These are phyloP conservation scores for Spinus pinus DNA, from an alignment of 2,797 vertebrate genomes.

Conservation along the genomic window DNA sequence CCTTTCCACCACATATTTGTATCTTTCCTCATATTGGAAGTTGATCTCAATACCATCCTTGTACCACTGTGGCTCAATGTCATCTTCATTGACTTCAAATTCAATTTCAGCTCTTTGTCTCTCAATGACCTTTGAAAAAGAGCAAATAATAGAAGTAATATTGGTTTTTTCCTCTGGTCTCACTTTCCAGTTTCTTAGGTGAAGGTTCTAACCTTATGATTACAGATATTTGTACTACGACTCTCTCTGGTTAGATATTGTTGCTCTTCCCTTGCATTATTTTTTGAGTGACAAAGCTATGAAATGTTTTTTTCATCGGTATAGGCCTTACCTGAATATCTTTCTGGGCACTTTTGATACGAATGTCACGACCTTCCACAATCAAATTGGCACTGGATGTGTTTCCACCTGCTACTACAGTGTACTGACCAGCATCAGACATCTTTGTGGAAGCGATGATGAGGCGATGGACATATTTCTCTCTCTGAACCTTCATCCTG, in stretches of 20 bases:
- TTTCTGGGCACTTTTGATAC: conserved; percentile 73
- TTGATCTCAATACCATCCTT: conserved; percentile 88
- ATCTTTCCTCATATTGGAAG: conserved; percentile 83
- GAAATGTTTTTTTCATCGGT: not conserved
- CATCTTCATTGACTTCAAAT: conserved; percentile 90
- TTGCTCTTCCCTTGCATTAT: not conserved
- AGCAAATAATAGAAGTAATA: not conserved
- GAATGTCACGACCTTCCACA: conserved; percentile 93
- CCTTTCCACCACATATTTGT: conserved; percentile 81
- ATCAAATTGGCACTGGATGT: conserved; percentile 87
- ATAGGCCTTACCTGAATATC: conserved; percentile 74
- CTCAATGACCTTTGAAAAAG: conserved; percentile 80
- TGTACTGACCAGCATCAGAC: conserved; percentile 91
- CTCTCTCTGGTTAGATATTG: not conserved
- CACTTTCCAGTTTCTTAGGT: not conserved
- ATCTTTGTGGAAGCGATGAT: conserved; percentile 89
- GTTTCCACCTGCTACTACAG: conserved; percentile 93
- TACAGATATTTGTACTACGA: not conserved
- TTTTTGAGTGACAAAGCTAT: not conserved
- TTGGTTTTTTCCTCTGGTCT: not conserved
- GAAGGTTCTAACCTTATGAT: not conserved
- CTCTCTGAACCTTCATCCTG: conserved; percentile 86
- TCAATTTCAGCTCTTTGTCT: conserved; percentile 85
- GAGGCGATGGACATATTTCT: conserved; percentile 91
- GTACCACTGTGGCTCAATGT: conserved; percentile 86